A percentile compares a stretch with the other conserved stretches of the same genome.
These are phyloP conservation scores for Rhea americana DNA, from an alignment of 2,113 vertebrate species.

Conservation along the genomic window DNA sequence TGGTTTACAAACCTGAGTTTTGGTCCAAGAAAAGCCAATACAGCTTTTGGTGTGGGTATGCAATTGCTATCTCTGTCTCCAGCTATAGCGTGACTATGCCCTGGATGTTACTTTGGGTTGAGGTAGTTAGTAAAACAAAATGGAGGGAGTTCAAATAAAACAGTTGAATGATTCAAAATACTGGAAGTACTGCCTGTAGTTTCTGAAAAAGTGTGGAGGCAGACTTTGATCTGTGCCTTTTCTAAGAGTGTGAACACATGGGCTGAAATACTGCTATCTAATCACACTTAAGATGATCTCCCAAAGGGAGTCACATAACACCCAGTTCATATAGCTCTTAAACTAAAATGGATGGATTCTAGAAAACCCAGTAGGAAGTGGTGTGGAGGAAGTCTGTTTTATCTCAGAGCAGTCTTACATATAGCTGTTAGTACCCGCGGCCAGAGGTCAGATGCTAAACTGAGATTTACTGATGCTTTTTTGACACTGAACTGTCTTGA, in stretches of 20 bases:
- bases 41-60: neutral
- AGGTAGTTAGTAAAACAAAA: neutral
- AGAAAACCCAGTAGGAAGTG: neutral
- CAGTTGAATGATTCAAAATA: neutral
- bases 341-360: neutral
- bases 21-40: neutral
- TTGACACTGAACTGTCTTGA: no score
- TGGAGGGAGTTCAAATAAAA: neutral
- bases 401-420: neutral
- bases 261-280: neutral
- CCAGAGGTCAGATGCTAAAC: neutral
- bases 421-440: neutral
- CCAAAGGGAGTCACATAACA: neutral
- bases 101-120: no score
- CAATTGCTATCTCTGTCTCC: neutral
- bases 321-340: neutral
- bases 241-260: neutral
- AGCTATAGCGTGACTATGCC: neutral
- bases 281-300: neutral
- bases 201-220: neutral
- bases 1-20: neutral
- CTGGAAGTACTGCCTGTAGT: neutral
- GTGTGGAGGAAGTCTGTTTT: neutral
- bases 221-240: constrained; percentile 1
- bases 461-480: neutral